A percentile compares a stretch with the other conserved stretches of the same genome.
Evolutionary conservation across 2,113 vertebrate species (phyloP).

Genomic region (Menura novaehollandiae): DNA sequence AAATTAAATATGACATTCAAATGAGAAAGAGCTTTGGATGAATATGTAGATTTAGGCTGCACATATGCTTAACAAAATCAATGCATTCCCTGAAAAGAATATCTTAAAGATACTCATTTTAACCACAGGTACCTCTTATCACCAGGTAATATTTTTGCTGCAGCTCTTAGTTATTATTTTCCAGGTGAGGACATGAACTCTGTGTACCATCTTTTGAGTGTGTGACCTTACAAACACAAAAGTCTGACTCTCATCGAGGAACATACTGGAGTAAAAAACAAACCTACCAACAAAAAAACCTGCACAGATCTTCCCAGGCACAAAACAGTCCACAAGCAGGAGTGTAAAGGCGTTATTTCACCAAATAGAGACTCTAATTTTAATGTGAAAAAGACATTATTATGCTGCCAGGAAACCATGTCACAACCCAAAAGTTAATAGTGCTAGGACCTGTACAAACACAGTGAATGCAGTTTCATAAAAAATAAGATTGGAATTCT

Average conservation of each 20-base stretch:
- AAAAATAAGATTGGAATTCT: not conserved
- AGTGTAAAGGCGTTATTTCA: not conserved
- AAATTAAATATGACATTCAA: conserved; percentile 54
- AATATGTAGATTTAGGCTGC: conserved; percentile 9
- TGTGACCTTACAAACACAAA: not conserved
- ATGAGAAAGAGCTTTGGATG: conserved; percentile 21
- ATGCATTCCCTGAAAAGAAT: not conserved
- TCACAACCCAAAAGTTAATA: not conserved
- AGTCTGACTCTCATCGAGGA: not conserved
- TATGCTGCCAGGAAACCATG: not conserved
- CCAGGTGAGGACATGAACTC: not conserved
- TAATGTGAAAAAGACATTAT: not conserved
- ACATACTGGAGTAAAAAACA: not conserved
- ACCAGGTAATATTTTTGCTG: not conserved
- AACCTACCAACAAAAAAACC: not conserved
- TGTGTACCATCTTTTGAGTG: not conserved
- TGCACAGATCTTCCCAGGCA: not conserved
- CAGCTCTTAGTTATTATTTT: not conserved
- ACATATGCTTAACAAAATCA: not conserved
- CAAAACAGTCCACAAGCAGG: not conserved
- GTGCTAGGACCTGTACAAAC: not conserved
- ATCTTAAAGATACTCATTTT: not conserved
- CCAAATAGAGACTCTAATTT: not conserved
- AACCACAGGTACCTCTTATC: not conserved
- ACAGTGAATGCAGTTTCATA: not conserved